phyloP scores from a whole-genome alignment of 2,113 vertebrate species.

The Chaenogobius annularis region DNA sequence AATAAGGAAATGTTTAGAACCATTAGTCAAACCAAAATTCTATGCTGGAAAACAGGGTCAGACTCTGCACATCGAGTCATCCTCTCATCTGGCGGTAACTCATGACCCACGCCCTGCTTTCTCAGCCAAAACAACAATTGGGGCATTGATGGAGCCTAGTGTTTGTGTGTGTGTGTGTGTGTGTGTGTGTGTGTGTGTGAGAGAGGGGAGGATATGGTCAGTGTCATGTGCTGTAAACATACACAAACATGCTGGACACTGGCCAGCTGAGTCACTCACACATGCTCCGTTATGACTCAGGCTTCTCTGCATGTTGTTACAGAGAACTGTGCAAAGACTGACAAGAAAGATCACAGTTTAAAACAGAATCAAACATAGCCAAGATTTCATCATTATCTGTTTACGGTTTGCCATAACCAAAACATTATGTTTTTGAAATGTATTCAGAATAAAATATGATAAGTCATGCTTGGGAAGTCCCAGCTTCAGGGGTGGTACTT shows the following conservation, averaged over 20 bases:
- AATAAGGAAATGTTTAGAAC: background rate
- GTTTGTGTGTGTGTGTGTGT: conserved; percentile 11
- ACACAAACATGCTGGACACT: conserved; percentile 49
- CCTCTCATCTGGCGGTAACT: conserved; percentile 37
- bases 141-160: conserved; percentile 46
- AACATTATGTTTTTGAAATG: background rate
- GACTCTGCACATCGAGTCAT: conserved; percentile 10
- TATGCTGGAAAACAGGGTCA: background rate
- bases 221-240: conserved; percentile 58
- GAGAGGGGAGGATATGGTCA: conserved; percentile 27
- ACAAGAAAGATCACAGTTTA: background rate
- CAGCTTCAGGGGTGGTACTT: background rate
- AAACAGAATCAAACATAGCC: background rate
- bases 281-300: conserved; percentile 56
- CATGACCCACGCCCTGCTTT: conserved; percentile 44
- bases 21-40: background rate
- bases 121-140: conserved; percentile 41
- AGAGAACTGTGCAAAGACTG: background rate
- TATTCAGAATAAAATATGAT: background rate
- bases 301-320: conserved; percentile 30
- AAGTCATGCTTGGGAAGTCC: background rate
- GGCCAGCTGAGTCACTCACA: conserved; percentile 55
- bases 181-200: conserved; percentile 10
- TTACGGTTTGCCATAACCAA: background rate
- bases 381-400: background rate